phyloP scores from a whole-genome alignment of 1,140 invertebrate genomes.

The Myzus persicae region DNA sequence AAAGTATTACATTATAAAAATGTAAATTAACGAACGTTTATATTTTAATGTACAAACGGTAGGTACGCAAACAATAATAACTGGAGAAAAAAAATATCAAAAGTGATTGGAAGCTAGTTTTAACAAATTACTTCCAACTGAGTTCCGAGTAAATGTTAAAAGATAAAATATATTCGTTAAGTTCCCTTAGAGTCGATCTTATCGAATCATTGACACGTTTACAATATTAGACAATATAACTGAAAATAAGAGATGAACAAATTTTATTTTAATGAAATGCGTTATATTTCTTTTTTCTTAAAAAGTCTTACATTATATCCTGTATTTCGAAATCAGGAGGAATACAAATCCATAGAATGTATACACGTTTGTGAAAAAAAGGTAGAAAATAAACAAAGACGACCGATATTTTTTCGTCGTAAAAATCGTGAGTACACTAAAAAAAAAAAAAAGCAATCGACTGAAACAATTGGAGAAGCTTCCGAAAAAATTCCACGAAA shows the following conservation, averaged over 20 bases:
- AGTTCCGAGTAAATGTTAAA: not conserved
- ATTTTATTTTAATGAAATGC: not conserved
- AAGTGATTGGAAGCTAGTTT: not conserved
- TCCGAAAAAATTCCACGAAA: not conserved
- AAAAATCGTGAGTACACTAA: not conserved
- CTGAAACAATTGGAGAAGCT: not conserved
- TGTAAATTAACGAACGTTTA: not conserved
- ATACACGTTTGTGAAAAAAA: not conserved
- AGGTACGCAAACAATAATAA: not conserved
- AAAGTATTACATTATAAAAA: not conserved
- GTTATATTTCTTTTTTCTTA: not conserved
- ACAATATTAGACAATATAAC: not conserved
- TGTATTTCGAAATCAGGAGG: not conserved
- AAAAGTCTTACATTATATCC: not conserved
- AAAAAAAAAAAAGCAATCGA: constrained; percentile 15
- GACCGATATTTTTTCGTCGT: not conserved
- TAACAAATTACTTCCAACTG: not conserved
- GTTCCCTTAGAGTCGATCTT: not conserved
- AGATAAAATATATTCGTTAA: not conserved
- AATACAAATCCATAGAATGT: not conserved
- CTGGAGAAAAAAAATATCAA: not conserved
- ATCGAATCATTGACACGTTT: not conserved
- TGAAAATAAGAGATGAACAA: not conserved
- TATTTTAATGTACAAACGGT: not conserved
- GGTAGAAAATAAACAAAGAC: not conserved